Percentiles rank a stretch among this genome's conserved stretches.
phyloP scores from a whole-genome alignment of 1,140 invertebrate species.

The Apis dorsata region DNA sequence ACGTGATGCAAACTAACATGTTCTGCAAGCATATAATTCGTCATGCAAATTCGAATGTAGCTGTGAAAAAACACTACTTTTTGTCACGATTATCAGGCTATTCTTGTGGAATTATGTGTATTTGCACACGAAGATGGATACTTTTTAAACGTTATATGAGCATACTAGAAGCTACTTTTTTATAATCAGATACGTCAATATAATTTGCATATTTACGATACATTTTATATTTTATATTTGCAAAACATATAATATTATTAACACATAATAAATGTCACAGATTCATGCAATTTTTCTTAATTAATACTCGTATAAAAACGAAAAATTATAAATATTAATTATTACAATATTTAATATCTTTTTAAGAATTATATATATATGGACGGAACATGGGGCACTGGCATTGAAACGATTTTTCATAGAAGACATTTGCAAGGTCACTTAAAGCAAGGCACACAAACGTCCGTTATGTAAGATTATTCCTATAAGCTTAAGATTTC shows the following conservation, averaged over 20 bases:
- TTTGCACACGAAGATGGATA: background rate
- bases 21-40: background rate
- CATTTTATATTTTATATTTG: background rate
- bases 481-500: conserved; percentile 1
- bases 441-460: conserved; percentile 42
- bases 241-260: background rate
- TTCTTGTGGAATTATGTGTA: no score
- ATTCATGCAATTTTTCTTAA: background rate
- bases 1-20: background rate
- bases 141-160: background rate
- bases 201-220: background rate
- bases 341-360: background rate
- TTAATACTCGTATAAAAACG: background rate
- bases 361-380: background rate
- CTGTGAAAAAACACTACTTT: background rate
- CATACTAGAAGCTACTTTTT: background rate
- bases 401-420: background rate
- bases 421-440: conserved; percentile 34
- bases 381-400: background rate
- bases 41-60: background rate
- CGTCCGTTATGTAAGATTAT: conserved; percentile 27
- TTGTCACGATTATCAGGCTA: background rate
- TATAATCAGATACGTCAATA: background rate
- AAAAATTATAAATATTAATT: no score
- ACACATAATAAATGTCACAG: background rate